Evolutionary conservation across 2,888 invertebrate species (phyloP), one percentile per base, ranked within the genome.

Genomic region (Heteromyza rotundicornis): DNA sequence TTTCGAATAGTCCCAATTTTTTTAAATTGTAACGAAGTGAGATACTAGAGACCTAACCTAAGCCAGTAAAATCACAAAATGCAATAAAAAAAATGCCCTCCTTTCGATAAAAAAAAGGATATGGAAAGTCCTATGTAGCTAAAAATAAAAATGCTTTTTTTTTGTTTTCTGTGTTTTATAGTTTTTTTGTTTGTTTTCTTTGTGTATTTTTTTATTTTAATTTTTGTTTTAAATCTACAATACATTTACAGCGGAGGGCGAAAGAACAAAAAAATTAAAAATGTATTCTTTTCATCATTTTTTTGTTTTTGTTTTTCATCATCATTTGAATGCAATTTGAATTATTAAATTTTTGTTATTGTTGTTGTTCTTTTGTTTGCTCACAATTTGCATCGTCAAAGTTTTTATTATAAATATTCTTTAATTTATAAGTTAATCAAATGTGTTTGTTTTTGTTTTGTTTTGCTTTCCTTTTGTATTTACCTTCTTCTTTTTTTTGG

Each of bases 161-260:
- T 27, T 7, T 27, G 27, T 5, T 7, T 27, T 27, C 14, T 47
- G 47, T 40, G 1, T 57, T 67, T 65, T 64, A 59, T 60, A 60
- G 67, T 70, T 65, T 69, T 72, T 70, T 74, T 69, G 69, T 69
- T 68, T 74, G 72, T 74, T 77, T 77, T 77, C 73, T 73, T 73
- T 73, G 75, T 73, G 74, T 75, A 73, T 72, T 77, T 78, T 74
- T 78, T 81, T 77, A 74, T 72, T 80, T 69, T 76, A 74, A 74
- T 75, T 77, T 75, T 79, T 80, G 78, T 82, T 80, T 40, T 77
- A 81, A 80, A 81, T 80, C 82, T 82, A 82, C 81, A 82, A 81
- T 82, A 81, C 82, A 81, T 82, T 80, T 81, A 81, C 82, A 82
- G 81, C 82, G 81, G 80, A 81, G 82, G 81, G 81, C 80, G 79